A percentile compares a stretch with the other conserved stretches of the same genome.
These are phyloP conservation scores for Semaprochilodus insignis DNA, from an alignment of 2,797 vertebrate species.

Conservation along the genomic window DNA sequence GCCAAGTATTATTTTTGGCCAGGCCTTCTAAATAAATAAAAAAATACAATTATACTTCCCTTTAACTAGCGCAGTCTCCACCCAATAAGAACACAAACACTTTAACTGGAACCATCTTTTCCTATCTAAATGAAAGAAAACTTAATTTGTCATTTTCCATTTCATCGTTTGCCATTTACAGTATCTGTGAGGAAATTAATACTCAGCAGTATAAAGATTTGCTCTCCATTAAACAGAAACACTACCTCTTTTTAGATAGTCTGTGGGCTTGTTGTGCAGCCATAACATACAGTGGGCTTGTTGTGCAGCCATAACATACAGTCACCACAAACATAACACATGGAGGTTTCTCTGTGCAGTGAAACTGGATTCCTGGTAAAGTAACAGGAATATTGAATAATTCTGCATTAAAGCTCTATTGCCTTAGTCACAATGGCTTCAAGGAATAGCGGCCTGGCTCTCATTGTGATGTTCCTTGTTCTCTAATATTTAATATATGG, in stretches of 20 bases:
- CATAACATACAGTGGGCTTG: not conserved
- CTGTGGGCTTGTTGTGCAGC: not conserved
- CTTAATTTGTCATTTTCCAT: not conserved
- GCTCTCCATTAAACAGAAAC: no score
- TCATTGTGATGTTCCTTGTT: not conserved
- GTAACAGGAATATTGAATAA: not conserved
- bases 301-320: not conserved
- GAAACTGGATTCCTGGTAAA: not conserved
- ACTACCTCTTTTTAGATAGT: not conserved
- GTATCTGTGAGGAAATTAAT: no score
- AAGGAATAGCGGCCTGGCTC: not conserved
- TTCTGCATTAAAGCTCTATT: not conserved
- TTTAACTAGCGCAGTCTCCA: no score
- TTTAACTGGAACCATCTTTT: not conserved
- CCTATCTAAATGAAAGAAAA: not conserved
- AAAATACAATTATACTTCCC: no score
- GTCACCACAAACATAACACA: not conserved
- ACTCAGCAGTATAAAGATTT: not conserved
- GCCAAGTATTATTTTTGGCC: no score
- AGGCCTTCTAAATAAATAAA: no score
- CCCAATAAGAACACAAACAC: no score
- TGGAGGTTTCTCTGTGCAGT: not conserved
- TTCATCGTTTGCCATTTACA: not conserved
- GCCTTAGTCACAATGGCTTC: not conserved
- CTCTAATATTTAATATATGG: not conserved